Percentiles rank a stretch among this genome's conserved stretches.
Conservation (phyloP, 2,113 vertebrate species). For the Nymphicus hollandicus region DNA sequence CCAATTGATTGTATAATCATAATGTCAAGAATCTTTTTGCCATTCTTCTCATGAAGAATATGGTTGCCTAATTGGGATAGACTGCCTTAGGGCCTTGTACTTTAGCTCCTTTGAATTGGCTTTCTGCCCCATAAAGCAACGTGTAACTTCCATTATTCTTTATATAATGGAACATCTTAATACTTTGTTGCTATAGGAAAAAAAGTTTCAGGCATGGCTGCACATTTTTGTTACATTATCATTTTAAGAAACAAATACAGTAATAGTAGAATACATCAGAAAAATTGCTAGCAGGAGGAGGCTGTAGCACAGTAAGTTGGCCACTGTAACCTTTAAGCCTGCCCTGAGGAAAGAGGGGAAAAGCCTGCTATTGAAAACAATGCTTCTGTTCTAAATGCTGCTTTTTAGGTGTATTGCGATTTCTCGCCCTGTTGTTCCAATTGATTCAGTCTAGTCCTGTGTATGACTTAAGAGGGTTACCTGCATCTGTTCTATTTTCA, state of each 20-base stretch:
- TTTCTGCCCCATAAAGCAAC: slow-evolving; percentile 4
- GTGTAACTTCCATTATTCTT: background rate
- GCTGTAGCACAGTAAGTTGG: background rate
- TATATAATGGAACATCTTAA: background rate
- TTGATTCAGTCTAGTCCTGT: background rate
- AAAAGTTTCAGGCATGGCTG: background rate
- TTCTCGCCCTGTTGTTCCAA: background rate
- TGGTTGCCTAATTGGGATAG: background rate
- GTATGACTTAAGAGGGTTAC: background rate
- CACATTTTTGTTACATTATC: background rate
- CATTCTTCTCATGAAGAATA: background rate
- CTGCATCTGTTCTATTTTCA: background rate
- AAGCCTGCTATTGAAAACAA: background rate
- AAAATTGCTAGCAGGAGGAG: background rate
- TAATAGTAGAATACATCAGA: background rate
- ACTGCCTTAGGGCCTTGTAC: background rate
- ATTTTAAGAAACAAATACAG: background rate
- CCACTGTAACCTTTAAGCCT: background rate
- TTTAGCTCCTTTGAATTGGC: background rate
- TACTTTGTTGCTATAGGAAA: background rate
- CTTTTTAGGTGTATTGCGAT: background rate
- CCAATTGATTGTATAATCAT: background rate
- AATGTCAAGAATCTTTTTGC: background rate
- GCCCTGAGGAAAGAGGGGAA: background rate
- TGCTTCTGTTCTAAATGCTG: background rate